These are phyloP conservation scores for Nycteola revayana DNA, from an alignment of 2,888 invertebrate genomes.

Conservation along the genomic window DNA sequence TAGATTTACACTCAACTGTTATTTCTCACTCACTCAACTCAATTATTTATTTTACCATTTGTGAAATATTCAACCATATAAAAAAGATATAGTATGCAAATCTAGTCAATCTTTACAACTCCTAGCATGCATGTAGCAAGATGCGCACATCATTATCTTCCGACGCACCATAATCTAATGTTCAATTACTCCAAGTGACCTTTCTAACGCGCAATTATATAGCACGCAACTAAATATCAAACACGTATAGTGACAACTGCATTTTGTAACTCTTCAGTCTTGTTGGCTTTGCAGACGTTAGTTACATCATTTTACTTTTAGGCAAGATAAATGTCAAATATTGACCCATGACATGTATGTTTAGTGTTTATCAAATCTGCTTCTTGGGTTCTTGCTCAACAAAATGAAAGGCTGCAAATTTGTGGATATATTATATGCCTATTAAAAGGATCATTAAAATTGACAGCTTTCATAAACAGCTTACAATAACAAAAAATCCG, in stretches of 20 bases:
- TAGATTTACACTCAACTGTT: too few relatives aligned
- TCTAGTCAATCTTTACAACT: slow-evolving; percentile 5
- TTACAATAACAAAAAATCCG: slow-evolving; percentile 5
- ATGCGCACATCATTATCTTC: slow-evolving; percentile 38
- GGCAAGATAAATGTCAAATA: slow-evolving; percentile 67
- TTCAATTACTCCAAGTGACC: slow-evolving; percentile 52
- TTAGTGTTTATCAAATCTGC: slow-evolving; percentile 28
- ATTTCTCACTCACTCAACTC: too few relatives aligned
- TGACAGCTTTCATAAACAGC: slow-evolving; percentile 12
- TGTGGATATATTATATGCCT: slow-evolving; percentile 1
- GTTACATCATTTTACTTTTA: slow-evolving; percentile 59
- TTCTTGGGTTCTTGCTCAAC: slow-evolving; percentile 48
- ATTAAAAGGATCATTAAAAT: slow-evolving; percentile 26
- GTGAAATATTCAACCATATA: too few relatives aligned
- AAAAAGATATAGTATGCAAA: too few relatives aligned
- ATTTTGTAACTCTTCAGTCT: slow-evolving; percentile 48
- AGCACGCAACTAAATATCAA: slow-evolving; percentile 57
- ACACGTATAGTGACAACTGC: slow-evolving; percentile 52
- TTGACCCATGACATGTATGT: slow-evolving; percentile 61
- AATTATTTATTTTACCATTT: too few relatives aligned
- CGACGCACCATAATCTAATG: slow-evolving; percentile 45
- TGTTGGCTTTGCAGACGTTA: slow-evolving; percentile 39
- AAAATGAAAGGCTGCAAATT: slow-evolving; percentile 12
- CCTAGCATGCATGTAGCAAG: slow-evolving; percentile 16
- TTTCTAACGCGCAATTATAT: slow-evolving; percentile 57